Evolutionary conservation across 2,113 vertebrate genomes (phyloP).

Genomic region (Oophaga pumilio): DNA sequence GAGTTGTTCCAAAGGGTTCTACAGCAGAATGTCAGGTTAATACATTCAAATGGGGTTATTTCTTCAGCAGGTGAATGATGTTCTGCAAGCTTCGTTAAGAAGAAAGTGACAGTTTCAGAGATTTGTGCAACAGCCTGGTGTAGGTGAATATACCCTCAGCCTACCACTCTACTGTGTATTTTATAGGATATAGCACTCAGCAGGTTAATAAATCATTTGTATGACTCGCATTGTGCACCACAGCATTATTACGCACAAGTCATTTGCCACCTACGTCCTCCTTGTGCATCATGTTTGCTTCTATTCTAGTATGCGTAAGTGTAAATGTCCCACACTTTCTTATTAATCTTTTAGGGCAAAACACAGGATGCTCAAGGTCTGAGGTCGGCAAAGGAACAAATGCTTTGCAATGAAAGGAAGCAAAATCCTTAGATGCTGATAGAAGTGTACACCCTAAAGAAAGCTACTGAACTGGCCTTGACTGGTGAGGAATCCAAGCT

Average conservation of each 20-base stretch:
- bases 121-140: too few relatives aligned
- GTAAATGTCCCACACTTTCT: slow-evolving; percentile 63
- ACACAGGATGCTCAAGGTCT: slow-evolving; percentile 69
- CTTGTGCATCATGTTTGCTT: slow-evolving; percentile 34
- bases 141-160: neutral
- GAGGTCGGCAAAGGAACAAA: slow-evolving; percentile 64
- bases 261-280: slow-evolving; percentile 65
- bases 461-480: slow-evolving; percentile 68
- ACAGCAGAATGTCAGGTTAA: too few relatives aligned
- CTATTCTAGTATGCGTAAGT: slow-evolving; percentile 61
- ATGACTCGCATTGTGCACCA: slow-evolving; percentile 7
- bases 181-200: slow-evolving; percentile 11
- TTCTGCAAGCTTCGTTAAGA: too few relatives aligned
- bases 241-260: slow-evolving; percentile 37
- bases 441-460: slow-evolving; percentile 61
- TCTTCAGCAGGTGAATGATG: neutral
- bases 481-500: slow-evolving; percentile 49
- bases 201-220: slow-evolving; percentile 1
- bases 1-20: too few relatives aligned
- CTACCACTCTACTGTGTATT: neutral
- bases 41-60: neutral
- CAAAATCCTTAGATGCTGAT: slow-evolving; percentile 60
- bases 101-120: too few relatives aligned
- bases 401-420: slow-evolving; percentile 63
- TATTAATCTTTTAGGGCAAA: slow-evolving; percentile 55